phyloP scores from a whole-genome alignment of 1,140 invertebrate species.

The Nasonia giraulti region DNA sequence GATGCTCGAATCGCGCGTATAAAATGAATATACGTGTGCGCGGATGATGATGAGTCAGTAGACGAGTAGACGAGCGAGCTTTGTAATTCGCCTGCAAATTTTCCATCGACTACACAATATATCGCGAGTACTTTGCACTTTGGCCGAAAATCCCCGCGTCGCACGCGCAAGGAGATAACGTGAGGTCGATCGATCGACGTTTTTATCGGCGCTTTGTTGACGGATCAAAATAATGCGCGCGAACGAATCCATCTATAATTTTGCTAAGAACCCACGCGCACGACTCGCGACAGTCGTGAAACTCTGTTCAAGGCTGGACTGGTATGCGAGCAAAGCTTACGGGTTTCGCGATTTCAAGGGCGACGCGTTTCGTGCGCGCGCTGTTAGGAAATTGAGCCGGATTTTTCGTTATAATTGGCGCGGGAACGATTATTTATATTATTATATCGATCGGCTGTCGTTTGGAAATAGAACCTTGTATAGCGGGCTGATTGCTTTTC shows the following conservation, averaged over 20 bases:
- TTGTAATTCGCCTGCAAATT: neutral
- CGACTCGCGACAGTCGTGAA: no score
- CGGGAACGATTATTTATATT: no score
- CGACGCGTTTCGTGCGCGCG: neutral
- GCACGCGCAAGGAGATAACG: neutral
- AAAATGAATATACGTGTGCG: neutral
- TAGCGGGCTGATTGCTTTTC: neutral
- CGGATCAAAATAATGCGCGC: no score
- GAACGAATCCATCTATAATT: no score
- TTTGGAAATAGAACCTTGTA: neutral
- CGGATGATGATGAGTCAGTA: neutral
- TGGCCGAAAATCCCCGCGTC: slow-evolving; percentile 17
- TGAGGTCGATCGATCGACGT: neutral
- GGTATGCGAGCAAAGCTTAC: no score
- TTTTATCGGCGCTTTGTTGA: no score
- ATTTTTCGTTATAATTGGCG: no score
- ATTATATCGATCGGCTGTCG: neutral
- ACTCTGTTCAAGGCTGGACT: neutral
- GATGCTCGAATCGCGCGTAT: neutral
- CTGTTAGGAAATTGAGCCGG: no score
- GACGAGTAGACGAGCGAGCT: neutral
- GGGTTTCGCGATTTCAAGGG: neutral
- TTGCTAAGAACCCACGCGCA: no score
- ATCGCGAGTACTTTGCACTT: slow-evolving; percentile 10
- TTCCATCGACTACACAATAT: neutral